Evolutionary conservation across 2,888 invertebrate species (phyloP).

Genomic region (Muschampia plurimacula): DNA sequence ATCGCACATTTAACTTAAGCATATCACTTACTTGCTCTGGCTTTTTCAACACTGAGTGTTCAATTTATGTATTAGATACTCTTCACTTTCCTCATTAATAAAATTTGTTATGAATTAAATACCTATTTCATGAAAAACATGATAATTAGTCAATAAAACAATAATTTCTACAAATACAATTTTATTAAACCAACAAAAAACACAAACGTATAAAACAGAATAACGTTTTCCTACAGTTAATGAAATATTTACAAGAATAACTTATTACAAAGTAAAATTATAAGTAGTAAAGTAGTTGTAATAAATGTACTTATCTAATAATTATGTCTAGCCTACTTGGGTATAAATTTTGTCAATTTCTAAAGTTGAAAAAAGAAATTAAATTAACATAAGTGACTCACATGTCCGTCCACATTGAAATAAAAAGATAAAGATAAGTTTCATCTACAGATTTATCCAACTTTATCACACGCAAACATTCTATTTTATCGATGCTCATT

Average conservation of each 20-base stretch:
- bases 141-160: background rate
- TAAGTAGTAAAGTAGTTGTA: background rate
- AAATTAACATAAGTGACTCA: conserved; percentile 2
- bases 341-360: background rate
- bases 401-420: background rate
- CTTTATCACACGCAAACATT: conserved; percentile 24
- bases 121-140: background rate
- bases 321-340: too few species aligned
- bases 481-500: conserved; percentile 20
- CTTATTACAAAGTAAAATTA: background rate
- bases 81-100: too few species aligned
- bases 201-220: background rate
- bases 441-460: conserved; percentile 14
- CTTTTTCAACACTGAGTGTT: too few species aligned
- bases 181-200: conserved; percentile 2
- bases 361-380: background rate
- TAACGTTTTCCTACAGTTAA: background rate
- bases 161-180: background rate
- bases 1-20: background rate
- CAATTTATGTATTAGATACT: too few species aligned
- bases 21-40: background rate
- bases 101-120: background rate
- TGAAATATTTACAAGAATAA: background rate
- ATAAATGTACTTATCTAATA: too few species aligned
- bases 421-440: conserved; percentile 1